These are phyloP conservation scores for Thryonomys swinderianus DNA, from an alignment of 2,113 vertebrate species.

Conservation along the genomic window DNA sequence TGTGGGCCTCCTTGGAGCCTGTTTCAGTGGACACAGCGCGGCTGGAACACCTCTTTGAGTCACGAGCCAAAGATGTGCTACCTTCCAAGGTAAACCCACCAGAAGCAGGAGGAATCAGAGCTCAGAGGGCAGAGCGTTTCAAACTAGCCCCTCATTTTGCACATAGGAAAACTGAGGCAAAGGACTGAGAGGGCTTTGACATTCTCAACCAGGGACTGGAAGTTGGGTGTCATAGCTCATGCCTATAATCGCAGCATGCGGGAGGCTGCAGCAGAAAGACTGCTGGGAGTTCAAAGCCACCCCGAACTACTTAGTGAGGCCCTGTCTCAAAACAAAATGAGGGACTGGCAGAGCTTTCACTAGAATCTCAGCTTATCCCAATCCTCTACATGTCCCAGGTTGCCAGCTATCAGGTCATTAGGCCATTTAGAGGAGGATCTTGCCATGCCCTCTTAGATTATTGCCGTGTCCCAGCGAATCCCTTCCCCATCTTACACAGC, in stretches of 20 bases:
- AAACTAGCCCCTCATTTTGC: background rate
- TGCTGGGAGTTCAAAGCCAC: background rate
- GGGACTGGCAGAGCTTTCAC: background rate
- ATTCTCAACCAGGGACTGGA: background rate
- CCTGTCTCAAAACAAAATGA: background rate
- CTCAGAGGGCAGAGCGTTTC: background rate
- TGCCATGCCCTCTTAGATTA: background rate
- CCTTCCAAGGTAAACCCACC: slow-evolving; percentile 90
- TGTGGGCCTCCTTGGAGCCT: slow-evolving; percentile 95
- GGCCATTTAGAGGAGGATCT: background rate
- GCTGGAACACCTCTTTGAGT: slow-evolving; percentile 97
- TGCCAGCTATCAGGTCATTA: background rate
- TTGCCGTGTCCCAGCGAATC: background rate
- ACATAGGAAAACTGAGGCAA: background rate
- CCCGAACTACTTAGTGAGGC: background rate
- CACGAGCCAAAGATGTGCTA: slow-evolving; percentile 92
- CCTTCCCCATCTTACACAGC: background rate
- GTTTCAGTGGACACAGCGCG: slow-evolving; percentile 90
- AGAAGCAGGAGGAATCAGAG: background rate
- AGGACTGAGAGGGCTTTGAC: background rate
- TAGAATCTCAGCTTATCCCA: background rate
- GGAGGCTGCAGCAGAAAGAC: background rate
- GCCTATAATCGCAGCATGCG: background rate
- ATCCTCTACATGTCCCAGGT: background rate
- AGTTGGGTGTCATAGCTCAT: background rate